Evolutionary conservation across 2,797 vertebrate genomes (phyloP), one percentile per base, ranked within the genome.

Genomic region (Okamejei kenojei): DNA sequence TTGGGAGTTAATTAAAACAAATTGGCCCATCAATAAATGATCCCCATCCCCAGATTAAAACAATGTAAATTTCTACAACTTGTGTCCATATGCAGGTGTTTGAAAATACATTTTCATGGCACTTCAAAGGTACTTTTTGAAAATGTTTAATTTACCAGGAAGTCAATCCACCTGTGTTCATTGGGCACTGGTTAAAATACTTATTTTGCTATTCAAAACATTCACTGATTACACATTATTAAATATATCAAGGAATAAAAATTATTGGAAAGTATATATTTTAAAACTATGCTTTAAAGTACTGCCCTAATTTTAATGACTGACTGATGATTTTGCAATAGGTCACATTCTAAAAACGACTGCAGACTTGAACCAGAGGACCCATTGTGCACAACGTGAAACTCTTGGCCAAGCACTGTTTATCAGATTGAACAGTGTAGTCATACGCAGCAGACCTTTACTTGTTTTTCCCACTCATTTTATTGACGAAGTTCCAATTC

Each of bases 371-470:
- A 26, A 86, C 13, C 26, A 7, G 38, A n/a, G 58, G 11, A 15
- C 82, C 15, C 13, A 86, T 5, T 86, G 8, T 6, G 0, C 4
- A 29, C 26, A 19, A n/a, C 7, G 2, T 5, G 5, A 32, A 88
- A 68, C 61, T 8, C 9, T 19, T 63, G 58, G 0, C 4, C 4
- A 86, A 91, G 35, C 23, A 54, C 45, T 73, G 38, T 91, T 91
- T 73, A 38, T 91, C 38, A 7, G 68, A 91, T 6, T 54, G 10
- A 94, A 95, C 94, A 93, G n/a, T 68, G 78, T 5, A 94, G 94
- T 93, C 2, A 94, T 0, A 93, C n/a, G 0, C 93, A 54, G 0
- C 93, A 54, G 76, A 61, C 45, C 45, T 54, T 54, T 54, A 54
- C 45, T 54, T 54, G 3, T 54, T 54, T 54, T 54, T 6, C 45